Conservation (phyloP, 2,113 vertebrate species). For the Xyliphius kryptos region DNA sequence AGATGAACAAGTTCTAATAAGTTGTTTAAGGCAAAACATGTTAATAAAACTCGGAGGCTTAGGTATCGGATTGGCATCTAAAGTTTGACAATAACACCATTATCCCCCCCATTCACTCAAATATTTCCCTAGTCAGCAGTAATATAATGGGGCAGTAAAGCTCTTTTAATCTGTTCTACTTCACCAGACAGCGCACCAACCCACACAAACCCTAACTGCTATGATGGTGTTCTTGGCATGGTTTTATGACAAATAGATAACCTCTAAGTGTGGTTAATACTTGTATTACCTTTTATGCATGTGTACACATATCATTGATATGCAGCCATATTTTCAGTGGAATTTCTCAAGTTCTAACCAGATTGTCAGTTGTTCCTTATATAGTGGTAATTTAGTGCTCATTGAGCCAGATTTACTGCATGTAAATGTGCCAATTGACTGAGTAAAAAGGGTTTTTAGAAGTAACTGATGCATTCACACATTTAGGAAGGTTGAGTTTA, state of each 20-base stretch:
- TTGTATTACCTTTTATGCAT: neutral
- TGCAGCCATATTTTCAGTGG: neutral
- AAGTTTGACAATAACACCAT: no score
- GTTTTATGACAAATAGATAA: neutral
- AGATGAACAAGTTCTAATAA: neutral
- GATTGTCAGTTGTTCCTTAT: neutral
- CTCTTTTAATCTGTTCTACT: neutral
- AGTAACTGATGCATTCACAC: neutral
- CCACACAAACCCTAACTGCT: neutral
- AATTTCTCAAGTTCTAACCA: constrained; percentile 1
- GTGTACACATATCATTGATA: neutral
- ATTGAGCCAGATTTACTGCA: neutral
- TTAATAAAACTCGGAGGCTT: no score
- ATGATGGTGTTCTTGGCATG: neutral
- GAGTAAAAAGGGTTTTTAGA: neutral
- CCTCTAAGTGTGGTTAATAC: neutral
- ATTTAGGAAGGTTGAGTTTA: neutral
- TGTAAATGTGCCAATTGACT: neutral
- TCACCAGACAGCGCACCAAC: neutral
- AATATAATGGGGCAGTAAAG: neutral
- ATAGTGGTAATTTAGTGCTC: neutral
- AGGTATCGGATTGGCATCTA: no score
- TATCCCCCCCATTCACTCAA: no score
- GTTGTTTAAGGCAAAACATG: neutral
- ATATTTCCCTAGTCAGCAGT: no score